Evolutionary conservation across 1,140 invertebrate species (phyloP), one percentile per base, ranked within the genome.

Genomic region (Zaprionus gabonicus): DNA sequence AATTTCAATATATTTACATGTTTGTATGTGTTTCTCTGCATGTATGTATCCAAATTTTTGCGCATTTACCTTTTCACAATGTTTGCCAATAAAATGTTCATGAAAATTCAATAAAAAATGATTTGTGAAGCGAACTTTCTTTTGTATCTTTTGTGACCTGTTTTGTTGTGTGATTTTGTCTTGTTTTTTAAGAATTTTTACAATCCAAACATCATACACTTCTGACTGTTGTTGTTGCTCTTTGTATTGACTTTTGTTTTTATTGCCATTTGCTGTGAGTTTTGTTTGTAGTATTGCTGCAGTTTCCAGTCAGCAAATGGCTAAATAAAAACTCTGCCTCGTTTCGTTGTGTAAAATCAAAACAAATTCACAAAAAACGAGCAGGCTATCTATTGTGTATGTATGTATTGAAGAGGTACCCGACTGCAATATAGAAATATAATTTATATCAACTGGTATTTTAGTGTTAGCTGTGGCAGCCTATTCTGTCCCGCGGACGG

Each of bases 81-180:
- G 77, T 72, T 80, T 83, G 78, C 84, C 84, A 88, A 88, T 88
- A 84, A 88, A 88, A 88, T 83, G 87, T 88, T 88, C 84, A 88
- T 83, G 81, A 81, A 88, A 88, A 88, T 88, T 88, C 84, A 88
- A 88, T 88, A 88, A 88, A 88, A 88, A 88, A 88, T 88, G 84
- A 88, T 88, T 88, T 88, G 84, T 88, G 84, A 58, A 69, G 71
- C 78, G 67, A 44, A 60, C 27, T 15, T 36, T 64, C 49, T 25
- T 38, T 20, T 12, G 17, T 60, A 25, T 60, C 7, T 44, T 25
- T 60, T 34, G 31, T 51, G 2, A 7, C 12, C n/a, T 51, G 9
- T 64, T 23, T 64, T 20, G 4, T 51, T 51, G 15, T 23, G 12
- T 51, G 6, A 15, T 66, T 58, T n/a, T 72, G 49, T 67, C 58